Conservation (phyloP, 2,797 vertebrate genomes). For the Galago senegalensis region DNA sequence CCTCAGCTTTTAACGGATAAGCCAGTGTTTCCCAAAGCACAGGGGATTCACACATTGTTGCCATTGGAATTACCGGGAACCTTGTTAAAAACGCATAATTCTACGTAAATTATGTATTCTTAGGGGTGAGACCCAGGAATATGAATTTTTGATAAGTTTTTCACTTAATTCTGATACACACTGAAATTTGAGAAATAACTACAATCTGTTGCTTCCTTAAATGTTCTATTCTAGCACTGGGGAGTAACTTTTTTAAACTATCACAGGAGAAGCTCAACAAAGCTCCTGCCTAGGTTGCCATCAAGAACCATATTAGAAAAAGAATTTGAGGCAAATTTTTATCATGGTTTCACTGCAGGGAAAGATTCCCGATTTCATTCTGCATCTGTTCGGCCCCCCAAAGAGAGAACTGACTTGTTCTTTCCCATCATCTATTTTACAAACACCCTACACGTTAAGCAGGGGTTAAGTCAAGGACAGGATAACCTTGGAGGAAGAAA, state of each 20-base stretch:
- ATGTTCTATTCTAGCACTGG: background rate
- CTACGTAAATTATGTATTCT: background rate
- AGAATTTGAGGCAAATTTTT: conserved; percentile 15
- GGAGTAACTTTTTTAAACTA: background rate
- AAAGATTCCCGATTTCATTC: conserved; percentile 39
- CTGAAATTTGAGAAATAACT: background rate
- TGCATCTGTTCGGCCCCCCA: background rate
- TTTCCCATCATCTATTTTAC: conserved; percentile 18
- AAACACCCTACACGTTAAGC: background rate
- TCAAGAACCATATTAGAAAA: background rate
- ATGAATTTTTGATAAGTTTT: conserved; percentile 40
- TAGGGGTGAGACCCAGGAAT: background rate
- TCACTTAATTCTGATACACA: background rate
- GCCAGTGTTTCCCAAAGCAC: background rate
- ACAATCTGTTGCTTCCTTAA: background rate
- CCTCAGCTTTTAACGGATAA: background rate
- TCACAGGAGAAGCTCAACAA: background rate
- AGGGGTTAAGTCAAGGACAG: background rate
- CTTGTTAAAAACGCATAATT: background rate
- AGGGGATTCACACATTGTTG: background rate
- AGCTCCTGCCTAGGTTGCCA: background rate
- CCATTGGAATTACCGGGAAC: background rate
- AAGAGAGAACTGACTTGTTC: background rate
- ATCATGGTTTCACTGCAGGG: background rate
- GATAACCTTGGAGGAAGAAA: background rate